Base-by-base conservation (phyloP, 1,140 invertebrate species). In the Pseudoatta argentina region DNA sequence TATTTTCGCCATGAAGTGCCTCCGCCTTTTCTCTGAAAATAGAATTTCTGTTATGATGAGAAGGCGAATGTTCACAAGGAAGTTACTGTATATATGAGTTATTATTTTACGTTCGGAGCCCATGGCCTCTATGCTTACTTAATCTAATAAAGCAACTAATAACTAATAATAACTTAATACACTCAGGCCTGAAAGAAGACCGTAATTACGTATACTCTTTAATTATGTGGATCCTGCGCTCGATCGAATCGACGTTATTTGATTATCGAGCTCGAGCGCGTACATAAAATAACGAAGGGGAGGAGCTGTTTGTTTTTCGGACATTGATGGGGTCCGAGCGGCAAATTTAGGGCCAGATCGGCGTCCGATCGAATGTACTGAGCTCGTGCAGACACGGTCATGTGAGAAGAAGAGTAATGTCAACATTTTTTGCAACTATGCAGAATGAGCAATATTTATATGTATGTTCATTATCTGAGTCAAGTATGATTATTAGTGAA, bases 71-170 rank as follows among this genome's bases (percentile, higher is more conserved):
- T 39, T 51, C 44, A 21, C 53, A 12, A 63, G 39, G 44, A 86
- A 44, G 59, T 71, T 72, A 61, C 8, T 73, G 7, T 34, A 10
- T 51, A 66, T 18, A n/a, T 12, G 55, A 55, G 71, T 75, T 51
- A 64, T 69, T 57, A 59, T 48, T 81, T 59, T 67, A 48, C 51
- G 67, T 39, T 86, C 83, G 21, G 14, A 21, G 53, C 48, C 30
- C 34, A 53, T 16, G 53, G 24, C 39, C 77, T 79, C 63, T 55
- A 66, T 55, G 71, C 51, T 72, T 55, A 63, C 79, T 87, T 92
- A 92, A 92, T 91, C 92, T 91, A 92, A 92, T 92, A 92, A 92
- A 92, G 91, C 90, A 88, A 92, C 91, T 92, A 91, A 90, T 86
- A 88, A 88, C 89, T 90, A 83, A 91, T 90, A 90, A 89, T 86